Conservation (phyloP, 2,797 vertebrate genomes). For the Acanthopagrus latus region DNA sequence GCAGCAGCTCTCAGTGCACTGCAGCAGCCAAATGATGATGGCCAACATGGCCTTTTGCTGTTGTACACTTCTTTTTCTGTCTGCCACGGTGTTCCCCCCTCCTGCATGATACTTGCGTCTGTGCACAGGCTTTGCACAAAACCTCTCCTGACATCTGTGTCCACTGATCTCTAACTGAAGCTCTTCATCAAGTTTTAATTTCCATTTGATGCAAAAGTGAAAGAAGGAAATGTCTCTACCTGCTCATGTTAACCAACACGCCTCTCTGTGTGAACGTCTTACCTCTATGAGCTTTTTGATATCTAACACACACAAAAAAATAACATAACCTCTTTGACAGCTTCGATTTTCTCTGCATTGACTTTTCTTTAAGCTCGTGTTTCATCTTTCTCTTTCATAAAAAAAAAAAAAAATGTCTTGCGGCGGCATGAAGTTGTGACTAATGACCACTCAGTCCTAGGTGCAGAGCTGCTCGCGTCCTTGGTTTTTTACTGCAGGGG, state of each 20-base stretch:
- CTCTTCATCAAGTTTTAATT: not conserved
- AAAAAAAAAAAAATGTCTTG: too few species aligned
- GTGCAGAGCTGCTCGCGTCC: constrained; percentile 4
- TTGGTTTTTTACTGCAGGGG: constrained; percentile 35
- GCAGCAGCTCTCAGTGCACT: constrained; percentile 58
- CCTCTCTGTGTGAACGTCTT: not conserved
- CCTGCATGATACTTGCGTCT: not conserved
- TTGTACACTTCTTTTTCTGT: constrained; percentile 11
- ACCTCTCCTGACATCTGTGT: constrained; percentile 5
- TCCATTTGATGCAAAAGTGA: constrained; percentile 37
- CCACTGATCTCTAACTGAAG: not conserved
- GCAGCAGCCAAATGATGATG: constrained; percentile 53
- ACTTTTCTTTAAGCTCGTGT: not conserved
- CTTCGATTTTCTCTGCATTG: not conserved
- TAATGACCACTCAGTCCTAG: not conserved
- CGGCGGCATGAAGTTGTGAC: too few species aligned
- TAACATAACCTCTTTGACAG: not conserved
- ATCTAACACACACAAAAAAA: not conserved
- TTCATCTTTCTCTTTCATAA: not conserved
- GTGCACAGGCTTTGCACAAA: constrained; percentile 13
- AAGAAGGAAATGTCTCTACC: constrained; percentile 55
- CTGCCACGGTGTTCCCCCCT: not conserved
- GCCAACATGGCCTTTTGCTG: constrained; percentile 45
- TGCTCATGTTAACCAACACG: not conserved
- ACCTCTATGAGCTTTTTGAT: not conserved